These are phyloP conservation scores for Megastigmus dorsalis DNA, from an alignment of 2,888 invertebrate species.

Conservation along the genomic window DNA sequence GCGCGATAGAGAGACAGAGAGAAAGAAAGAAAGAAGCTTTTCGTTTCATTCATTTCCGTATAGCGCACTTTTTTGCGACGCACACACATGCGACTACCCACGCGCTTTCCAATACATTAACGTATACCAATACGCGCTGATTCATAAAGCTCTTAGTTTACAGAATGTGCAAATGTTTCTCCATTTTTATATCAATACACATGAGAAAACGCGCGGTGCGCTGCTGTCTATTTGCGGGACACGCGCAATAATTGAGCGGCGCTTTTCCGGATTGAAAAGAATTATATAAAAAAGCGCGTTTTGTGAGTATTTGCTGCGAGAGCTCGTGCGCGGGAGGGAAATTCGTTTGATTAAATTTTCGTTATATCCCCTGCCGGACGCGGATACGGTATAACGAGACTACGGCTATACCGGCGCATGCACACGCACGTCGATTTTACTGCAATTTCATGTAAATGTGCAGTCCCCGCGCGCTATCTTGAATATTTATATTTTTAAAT, in stretches of 20 bases:
- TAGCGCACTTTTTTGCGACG: neutral
- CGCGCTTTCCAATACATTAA: slow-evolving; percentile 35
- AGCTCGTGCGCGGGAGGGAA: neutral
- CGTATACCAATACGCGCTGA: neutral
- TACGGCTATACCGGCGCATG: too few species aligned
- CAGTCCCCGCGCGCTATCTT: slow-evolving; percentile 24
- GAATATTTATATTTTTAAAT: slow-evolving; percentile 48
- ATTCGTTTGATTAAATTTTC: slow-evolving; percentile 44
- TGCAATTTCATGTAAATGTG: slow-evolving; percentile 47
- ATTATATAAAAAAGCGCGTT: neutral
- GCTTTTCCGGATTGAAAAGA: neutral
- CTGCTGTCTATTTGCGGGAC: too few species aligned
- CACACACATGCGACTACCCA: neutral
- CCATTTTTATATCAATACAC: too few species aligned
- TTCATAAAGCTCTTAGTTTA: slow-evolving; percentile 21
- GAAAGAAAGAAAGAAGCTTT: too few species aligned
- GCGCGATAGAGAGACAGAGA: too few species aligned
- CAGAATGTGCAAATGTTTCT: neutral
- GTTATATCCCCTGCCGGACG: slow-evolving; percentile 14
- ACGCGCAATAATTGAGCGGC: neutral
- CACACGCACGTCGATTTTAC: slow-evolving; percentile 28
- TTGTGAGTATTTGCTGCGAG: neutral
- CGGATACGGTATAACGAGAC: neutral
- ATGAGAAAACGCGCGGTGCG: too few species aligned
- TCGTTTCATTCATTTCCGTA: slow-evolving; percentile 8